A percentile compares a stretch with the other conserved stretches of the same genome.
Evolutionary conservation across 2,888 invertebrate species (phyloP).

Genomic region (Caenorhabditis wallacei): DNA sequence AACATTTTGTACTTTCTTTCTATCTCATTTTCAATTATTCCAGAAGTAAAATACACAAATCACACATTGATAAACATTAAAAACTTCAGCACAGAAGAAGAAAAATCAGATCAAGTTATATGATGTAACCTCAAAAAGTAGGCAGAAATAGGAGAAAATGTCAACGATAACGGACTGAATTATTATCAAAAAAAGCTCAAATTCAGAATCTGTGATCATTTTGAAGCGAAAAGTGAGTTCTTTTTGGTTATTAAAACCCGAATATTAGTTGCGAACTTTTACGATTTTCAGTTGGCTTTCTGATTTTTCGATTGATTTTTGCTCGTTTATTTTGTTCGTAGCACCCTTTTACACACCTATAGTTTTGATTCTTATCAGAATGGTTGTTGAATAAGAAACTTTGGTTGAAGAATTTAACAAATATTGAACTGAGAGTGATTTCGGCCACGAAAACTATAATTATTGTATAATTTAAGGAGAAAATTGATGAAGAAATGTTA

Average conservation of each 20-base stretch:
- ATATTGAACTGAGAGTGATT: conserved; percentile 24
- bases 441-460: too few relatives aligned
- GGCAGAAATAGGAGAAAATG: conserved; percentile 18
- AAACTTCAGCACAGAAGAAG: conserved; percentile 31
- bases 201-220: conserved; percentile 11
- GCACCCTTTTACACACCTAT: conserved; percentile 27
- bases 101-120: conserved; percentile 59
- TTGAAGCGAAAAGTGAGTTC: conserved; percentile 8
- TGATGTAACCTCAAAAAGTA: conserved; percentile 44
- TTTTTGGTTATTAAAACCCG: neutral
- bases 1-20: neutral
- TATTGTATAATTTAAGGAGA: too few relatives aligned
- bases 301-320: conserved; percentile 29
- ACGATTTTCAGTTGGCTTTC: conserved; percentile 31
- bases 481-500: too few relatives aligned
- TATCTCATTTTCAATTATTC: neutral
- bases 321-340: conserved; percentile 45
- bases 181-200: conserved; percentile 23
- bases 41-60: conserved; percentile 34
- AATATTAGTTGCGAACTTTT: conserved; percentile 28
- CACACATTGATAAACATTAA: conserved; percentile 41
- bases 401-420: conserved; percentile 20
- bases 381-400: conserved; percentile 11
- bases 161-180: conserved; percentile 35
- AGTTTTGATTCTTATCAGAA: conserved; percentile 18